A percentile compares a stretch with the other conserved stretches of the same genome.
Conservation (phyloP, 1,140 invertebrate species). For the Mercenaria mercenaria region DNA sequence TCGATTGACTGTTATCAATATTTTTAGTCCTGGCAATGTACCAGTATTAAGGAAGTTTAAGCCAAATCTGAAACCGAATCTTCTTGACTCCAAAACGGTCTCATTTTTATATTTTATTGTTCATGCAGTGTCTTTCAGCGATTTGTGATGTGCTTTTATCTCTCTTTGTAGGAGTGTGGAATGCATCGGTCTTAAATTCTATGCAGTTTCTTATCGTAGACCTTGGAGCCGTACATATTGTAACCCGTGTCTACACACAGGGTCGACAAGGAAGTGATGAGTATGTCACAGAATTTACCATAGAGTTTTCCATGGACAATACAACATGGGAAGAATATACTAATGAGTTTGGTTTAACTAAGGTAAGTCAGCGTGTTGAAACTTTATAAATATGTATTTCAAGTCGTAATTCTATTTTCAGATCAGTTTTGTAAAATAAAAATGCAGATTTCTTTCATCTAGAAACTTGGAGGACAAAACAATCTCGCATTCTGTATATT, state of each 20-base stretch:
- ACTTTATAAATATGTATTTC: no score
- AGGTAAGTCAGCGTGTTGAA: slow-evolving; percentile 60
- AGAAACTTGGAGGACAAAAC: no score
- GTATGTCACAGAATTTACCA: slow-evolving; percentile 95
- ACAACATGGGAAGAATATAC: slow-evolving; percentile 90
- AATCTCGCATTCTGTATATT: no score
- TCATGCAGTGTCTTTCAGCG: no score
- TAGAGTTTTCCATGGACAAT: slow-evolving; percentile 96
- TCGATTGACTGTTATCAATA: no score
- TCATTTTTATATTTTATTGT: not conserved
- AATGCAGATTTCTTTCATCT: no score
- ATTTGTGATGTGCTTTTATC: not conserved
- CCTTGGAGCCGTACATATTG: slow-evolving; percentile 90
- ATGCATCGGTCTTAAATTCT: slow-evolving; percentile 95
- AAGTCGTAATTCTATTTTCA: no score
- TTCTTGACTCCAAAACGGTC: no score
- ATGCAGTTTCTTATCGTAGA: slow-evolving; percentile 94
- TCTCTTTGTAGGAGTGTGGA: slow-evolving; percentile 94
- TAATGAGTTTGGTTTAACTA: slow-evolving; percentile 81
- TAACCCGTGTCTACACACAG: slow-evolving; percentile 93
- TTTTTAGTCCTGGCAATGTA: no score
- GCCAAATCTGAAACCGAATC: no score
- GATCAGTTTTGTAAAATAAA: no score
- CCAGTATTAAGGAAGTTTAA: no score
- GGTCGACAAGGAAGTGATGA: slow-evolving; percentile 94